Evolutionary conservation across 1,140 invertebrate species (phyloP), one percentile per base, ranked within the genome.

Genomic region (Philotrypesis tridentata): DNA sequence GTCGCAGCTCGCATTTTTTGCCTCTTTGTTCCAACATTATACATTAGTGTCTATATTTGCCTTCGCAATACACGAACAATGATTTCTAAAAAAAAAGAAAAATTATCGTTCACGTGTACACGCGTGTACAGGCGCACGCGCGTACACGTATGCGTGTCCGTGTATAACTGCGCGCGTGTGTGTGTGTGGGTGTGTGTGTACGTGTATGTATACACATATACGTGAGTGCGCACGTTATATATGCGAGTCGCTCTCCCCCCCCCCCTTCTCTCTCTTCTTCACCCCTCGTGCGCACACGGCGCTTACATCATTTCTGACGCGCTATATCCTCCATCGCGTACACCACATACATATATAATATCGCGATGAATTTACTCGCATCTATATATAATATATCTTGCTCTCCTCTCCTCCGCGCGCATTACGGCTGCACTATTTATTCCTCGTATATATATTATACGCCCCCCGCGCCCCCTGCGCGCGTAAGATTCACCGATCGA

Each of bases 181-280:
- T n/a, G n/a, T n/a, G n/a, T n/a, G n/a, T n/a, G n/a, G n/a, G n/a
- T 70, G 67, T 70, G 23, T 70, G 79, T 68, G 37, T 55, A 68
- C n/a, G 17, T 74, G 29, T 48, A 70, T n/a, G n/a, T n/a, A n/a
- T n/a, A n/a, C n/a, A n/a, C n/a, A n/a, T n/a, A n/a, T n/a, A n/a
- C n/a, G n/a, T n/a, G n/a, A n/a, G n/a, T n/a, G n/a, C n/a, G n/a
- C n/a, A n/a, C n/a, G n/a, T n/a, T n/a, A n/a, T n/a, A n/a, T n/a
- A n/a, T n/a, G n/a, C n/a, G n/a, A n/a, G n/a, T n/a, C n/a, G n/a
- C n/a, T n/a, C n/a, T n/a, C n/a, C n/a, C n/a, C n/a, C n/a, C n/a
- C n/a, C n/a, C n/a, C n/a, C n/a, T 37, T 63, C 48, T 60, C 65
- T 37, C 23, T 48, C 68, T n/a, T n/a, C n/a, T n/a, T n/a, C n/a